Percentiles rank a stretch among this genome's conserved stretches.
These are phyloP conservation scores for Cichlasoma orientale DNA, from an alignment of 2,797 vertebrate species.

Conservation along the genomic window DNA sequence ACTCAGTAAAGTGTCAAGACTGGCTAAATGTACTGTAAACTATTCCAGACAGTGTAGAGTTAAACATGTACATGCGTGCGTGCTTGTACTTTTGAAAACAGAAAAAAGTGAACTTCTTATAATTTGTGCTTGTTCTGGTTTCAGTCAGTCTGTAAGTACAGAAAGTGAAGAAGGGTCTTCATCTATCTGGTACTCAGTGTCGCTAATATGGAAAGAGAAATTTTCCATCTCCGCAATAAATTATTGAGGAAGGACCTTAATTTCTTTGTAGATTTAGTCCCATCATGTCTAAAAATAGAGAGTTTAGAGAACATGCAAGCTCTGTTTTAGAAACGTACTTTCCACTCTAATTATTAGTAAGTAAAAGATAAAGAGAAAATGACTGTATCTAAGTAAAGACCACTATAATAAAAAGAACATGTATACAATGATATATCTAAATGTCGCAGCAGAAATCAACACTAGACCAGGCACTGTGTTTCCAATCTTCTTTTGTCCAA, in stretches of 20 bases:
- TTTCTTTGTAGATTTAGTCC: neutral
- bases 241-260: conserved; percentile 19
- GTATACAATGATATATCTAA: neutral
- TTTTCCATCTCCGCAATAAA: conserved; percentile 15
- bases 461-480: neutral
- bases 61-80: neutral
- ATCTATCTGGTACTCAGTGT: neutral
- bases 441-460: neutral
- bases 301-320: no score
- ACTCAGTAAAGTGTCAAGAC: conserved; percentile 14
- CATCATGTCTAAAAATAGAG: conserved; percentile 11
- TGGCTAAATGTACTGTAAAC: neutral
- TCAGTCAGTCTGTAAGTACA: neutral
- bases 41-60: neutral
- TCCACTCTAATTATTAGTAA: neutral
- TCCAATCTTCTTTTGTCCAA: neutral
- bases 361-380: neutral
- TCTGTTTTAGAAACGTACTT: neutral
- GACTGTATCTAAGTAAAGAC: neutral
- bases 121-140: conserved; percentile 3
- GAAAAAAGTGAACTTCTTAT: neutral
- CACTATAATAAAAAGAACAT: no score
- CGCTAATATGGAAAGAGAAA: neutral
- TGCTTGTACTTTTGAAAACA: neutral
- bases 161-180: neutral